Percentiles rank a stretch among this genome's conserved stretches.
Evolutionary conservation across 1,140 invertebrate genomes (phyloP).

Genomic region (Hylaeus volcanicus): DNA sequence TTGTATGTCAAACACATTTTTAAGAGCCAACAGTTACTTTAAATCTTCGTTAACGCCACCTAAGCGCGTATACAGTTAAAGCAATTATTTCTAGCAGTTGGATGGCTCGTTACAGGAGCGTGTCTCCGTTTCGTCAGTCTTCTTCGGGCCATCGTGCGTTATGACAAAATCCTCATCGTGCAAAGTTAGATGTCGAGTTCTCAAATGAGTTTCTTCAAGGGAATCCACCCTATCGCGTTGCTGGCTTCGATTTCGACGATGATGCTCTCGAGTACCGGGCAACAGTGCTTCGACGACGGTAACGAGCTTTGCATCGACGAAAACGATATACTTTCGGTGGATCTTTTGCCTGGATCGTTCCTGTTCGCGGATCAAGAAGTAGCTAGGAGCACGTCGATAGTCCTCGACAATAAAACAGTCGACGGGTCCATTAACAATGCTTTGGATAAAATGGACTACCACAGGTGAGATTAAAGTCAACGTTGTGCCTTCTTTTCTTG

Average conservation of each 20-base stretch:
- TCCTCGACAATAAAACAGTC: slow-evolving; percentile 34
- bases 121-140: slow-evolving; percentile 54
- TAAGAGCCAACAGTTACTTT: background rate
- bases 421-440: slow-evolving; percentile 83
- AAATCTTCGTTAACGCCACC: slow-evolving; percentile 22
- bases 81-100: slow-evolving; percentile 65
- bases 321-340: slow-evolving; percentile 83
- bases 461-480: slow-evolving; percentile 79
- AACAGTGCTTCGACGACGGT: slow-evolving; percentile 76
- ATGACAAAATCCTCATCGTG: background rate
- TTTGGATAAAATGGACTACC: slow-evolving; percentile 83
- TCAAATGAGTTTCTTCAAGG: slow-evolving; percentile 14
- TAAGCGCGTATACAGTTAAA: slow-evolving; percentile 57
- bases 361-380: slow-evolving; percentile 77
- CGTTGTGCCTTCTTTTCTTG: background rate
- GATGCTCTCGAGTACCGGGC: slow-evolving; percentile 4
- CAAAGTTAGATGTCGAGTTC: background rate
- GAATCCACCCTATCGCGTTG: slow-evolving; percentile 38
- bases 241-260: slow-evolving; percentile 1
- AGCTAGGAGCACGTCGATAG: slow-evolving; percentile 48
- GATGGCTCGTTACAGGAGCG: slow-evolving; percentile 52
- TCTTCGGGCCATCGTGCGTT: background rate
- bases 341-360: slow-evolving; percentile 83
- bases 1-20: too few relatives aligned
- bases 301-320: slow-evolving; percentile 81